Conservation (phyloP, 92 coral and sea anemone species). For the Porites divaricata region DNA sequence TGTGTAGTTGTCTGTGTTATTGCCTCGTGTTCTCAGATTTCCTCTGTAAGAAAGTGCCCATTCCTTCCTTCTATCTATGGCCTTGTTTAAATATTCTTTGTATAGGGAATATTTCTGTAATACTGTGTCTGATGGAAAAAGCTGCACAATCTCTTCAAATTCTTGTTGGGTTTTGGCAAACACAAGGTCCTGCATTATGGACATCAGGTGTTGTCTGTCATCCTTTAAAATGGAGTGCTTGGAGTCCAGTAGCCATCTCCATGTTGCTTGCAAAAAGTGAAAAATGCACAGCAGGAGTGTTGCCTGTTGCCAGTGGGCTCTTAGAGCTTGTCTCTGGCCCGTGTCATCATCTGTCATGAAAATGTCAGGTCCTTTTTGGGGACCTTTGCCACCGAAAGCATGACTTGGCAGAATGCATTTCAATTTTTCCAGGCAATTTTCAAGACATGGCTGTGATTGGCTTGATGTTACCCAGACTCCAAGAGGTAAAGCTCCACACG, state of each 20-base stretch:
- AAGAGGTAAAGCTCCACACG: no score
- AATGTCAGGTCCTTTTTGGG: no score
- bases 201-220: conserved; percentile 52
- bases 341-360: conserved; percentile 1
- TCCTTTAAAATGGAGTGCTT: conserved; percentile 50
- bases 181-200: conserved; percentile 54
- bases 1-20: conserved; percentile 73
- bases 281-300: conserved; percentile 54
- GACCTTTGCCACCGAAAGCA: conserved; percentile 39
- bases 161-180: conserved; percentile 46
- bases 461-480: no score
- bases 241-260: conserved; percentile 68
- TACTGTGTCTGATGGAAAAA: conserved; percentile 23
- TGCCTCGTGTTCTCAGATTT: conserved; percentile 61
- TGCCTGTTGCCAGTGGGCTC: conserved; percentile 41
- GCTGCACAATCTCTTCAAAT: conserved; percentile 33
- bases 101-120: conserved; percentile 32
- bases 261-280: conserved; percentile 65
- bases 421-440: no score
- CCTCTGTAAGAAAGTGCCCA: conserved; percentile 41
- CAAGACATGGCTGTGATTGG: no score
- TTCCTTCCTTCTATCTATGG: conserved; percentile 40
- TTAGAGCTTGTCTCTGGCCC: conserved; percentile 42
- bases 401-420: conserved; percentile 41
- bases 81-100: conserved; percentile 45